These are phyloP conservation scores for Empis stercorea DNA, from an alignment of 2,888 invertebrate species.

Conservation along the genomic window DNA sequence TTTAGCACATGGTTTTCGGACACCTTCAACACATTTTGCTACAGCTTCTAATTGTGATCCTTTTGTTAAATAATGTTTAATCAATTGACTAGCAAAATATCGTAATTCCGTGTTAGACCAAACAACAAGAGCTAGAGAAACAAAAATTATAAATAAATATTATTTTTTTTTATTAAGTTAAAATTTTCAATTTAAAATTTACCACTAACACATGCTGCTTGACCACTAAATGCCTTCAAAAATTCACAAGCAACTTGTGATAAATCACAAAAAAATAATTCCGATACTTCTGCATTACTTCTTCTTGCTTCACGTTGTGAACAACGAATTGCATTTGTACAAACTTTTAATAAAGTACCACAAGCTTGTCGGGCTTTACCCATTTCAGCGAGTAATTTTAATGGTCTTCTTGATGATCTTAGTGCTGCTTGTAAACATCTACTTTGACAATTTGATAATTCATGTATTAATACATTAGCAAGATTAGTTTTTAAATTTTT, in stretches of 20 bases:
- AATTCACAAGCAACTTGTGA: constrained; percentile 61
- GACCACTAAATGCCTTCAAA: constrained; percentile 66
- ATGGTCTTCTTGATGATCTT: constrained; percentile 70
- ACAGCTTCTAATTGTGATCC: constrained; percentile 74
- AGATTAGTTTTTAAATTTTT: constrained; percentile 60
- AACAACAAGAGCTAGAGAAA: constrained; percentile 57
- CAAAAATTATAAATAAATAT: not conserved
- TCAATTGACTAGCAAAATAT: constrained; percentile 64
- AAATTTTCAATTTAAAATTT: constrained; percentile 16
- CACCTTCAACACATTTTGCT: constrained; percentile 72
- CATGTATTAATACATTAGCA: constrained; percentile 77
- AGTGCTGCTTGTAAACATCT: constrained; percentile 84
- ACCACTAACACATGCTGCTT: constrained; percentile 61
- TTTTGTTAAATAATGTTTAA: constrained; percentile 80
- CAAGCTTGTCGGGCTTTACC: constrained; percentile 36
- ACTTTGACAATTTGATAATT: constrained; percentile 79
- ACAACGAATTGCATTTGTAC: constrained; percentile 30
- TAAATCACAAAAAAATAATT: constrained; percentile 55
- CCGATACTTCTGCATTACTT: constrained; percentile 38
- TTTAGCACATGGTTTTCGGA: constrained; percentile 42
- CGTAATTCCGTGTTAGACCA: constrained; percentile 82
- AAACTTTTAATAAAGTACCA: constrained; percentile 30
- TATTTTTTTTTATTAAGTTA: not conserved
- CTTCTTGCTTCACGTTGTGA: constrained; percentile 34
- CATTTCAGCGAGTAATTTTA: constrained; percentile 53